A percentile compares a stretch with the other conserved stretches of the same genome.
Evolutionary conservation across 2,113 vertebrate species (phyloP).

Genomic region (Agelaius phoeniceus): DNA sequence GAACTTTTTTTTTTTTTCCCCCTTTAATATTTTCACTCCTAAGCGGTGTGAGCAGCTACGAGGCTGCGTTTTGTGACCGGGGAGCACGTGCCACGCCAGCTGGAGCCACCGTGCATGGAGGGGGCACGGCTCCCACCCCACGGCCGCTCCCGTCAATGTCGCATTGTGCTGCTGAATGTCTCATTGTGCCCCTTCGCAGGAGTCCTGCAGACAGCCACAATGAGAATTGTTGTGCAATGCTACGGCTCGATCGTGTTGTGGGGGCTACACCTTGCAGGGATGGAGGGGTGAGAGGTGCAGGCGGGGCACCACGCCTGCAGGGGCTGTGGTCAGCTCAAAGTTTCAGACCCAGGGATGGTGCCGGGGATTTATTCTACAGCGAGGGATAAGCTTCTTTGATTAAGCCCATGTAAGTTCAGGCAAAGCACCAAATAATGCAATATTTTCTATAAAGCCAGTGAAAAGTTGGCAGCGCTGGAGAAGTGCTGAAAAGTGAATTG

Average conservation of each 20-base stretch:
- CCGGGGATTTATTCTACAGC: background rate
- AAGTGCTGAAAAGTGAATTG: conserved; percentile 37
- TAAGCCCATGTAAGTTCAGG: background rate
- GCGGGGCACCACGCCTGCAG: fast-evolving
- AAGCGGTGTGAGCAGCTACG: background rate
- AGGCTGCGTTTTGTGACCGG: background rate
- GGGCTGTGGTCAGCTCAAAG: background rate
- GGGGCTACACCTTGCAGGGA: background rate
- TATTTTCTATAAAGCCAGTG: background rate
- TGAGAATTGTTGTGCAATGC: background rate
- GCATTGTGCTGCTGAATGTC: conserved; percentile 26
- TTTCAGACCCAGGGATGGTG: background rate
- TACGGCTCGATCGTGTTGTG: fast-evolving
- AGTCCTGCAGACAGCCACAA: background rate
- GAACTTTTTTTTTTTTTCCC: background rate
- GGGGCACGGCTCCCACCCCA: background rate
- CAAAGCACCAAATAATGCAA: background rate
- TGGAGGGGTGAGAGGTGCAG: background rate
- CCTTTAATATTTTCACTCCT: background rate
- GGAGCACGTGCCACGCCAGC: conserved; percentile 29
- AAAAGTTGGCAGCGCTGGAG: background rate
- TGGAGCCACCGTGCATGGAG: background rate
- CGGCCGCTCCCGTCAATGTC: background rate
- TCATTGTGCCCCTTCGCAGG: background rate
- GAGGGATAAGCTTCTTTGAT: background rate